Evolutionary conservation across 2,888 invertebrate genomes (phyloP).

Genomic region (Melieria crassipennis): DNA sequence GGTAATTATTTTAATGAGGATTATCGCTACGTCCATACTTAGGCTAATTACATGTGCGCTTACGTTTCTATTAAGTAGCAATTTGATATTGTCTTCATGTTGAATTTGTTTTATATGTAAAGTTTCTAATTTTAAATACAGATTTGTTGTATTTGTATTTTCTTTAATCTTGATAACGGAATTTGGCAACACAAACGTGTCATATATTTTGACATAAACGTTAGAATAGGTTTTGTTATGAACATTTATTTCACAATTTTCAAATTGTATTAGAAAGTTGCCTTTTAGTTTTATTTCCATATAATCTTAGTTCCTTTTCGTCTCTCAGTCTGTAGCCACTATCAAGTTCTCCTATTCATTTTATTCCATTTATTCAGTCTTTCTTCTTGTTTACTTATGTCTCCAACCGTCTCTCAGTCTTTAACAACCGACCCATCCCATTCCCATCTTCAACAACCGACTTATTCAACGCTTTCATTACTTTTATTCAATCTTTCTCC

Average conservation of each 20-base stretch:
- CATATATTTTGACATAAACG: constrained; percentile 25
- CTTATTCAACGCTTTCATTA: too few relatives aligned
- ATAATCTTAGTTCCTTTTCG: too few relatives aligned
- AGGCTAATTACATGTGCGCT: constrained; percentile 13
- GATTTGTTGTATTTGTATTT: constrained; percentile 19
- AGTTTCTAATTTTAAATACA: constrained; percentile 26
- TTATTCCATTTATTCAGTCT: too few relatives aligned
- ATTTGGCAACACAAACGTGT: constrained; percentile 32
- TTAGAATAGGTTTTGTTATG: constrained; percentile 30
- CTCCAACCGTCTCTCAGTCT: too few relatives aligned
- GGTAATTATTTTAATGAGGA: constrained; percentile 11
- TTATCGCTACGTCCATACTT: constrained; percentile 19
- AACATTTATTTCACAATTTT: constrained; percentile 33
- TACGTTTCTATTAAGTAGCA: constrained; percentile 13
- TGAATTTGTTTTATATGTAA: neutral
- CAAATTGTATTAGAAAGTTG: constrained; percentile 34
- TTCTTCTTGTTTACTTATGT: too few relatives aligned
- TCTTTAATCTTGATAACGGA: constrained; percentile 33
- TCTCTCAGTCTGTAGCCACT: too few relatives aligned
- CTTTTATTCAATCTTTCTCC: too few relatives aligned
- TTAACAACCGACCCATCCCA: too few relatives aligned
- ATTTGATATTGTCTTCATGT: constrained; percentile 25
- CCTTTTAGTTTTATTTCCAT: constrained; percentile 27
- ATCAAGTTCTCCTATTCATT: too few relatives aligned
- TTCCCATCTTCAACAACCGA: too few relatives aligned